Evolutionary conservation across 2,888 invertebrate species (phyloP).

Genomic region (Augiades crinisus): DNA sequence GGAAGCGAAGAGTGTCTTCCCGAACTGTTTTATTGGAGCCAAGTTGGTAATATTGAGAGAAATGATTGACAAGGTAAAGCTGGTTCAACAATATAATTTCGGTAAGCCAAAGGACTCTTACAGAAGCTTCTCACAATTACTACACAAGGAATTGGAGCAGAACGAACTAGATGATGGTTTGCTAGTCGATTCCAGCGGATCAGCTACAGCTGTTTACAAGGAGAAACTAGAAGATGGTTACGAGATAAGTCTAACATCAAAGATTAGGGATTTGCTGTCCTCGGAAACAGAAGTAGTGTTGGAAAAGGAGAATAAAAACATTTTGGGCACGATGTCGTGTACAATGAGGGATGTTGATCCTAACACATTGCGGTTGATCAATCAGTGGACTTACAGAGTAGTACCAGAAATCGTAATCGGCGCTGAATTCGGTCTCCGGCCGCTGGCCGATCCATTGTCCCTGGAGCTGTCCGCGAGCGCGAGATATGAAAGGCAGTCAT

Average conservation of each 20-base stretch:
- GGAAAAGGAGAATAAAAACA: conserved; percentile 56
- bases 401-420: conserved; percentile 58
- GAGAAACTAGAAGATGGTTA: conserved; percentile 54
- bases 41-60: conserved; percentile 59
- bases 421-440: conserved; percentile 57
- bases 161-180: conserved; percentile 55
- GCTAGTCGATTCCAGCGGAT: conserved; percentile 59
- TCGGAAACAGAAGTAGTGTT: conserved; percentile 67
- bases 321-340: conserved; percentile 52
- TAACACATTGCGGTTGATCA: conserved; percentile 54
- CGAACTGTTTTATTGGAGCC: conserved; percentile 68
- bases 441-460: conserved; percentile 47
- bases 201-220: conserved; percentile 65
- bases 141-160: conserved; percentile 65
- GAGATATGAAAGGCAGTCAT: conserved; percentile 55
- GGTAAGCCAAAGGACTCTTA: conserved; percentile 62
- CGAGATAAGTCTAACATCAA: conserved; percentile 62
- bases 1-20: conserved; percentile 69
- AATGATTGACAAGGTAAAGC: conserved; percentile 61
- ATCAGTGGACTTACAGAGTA: conserved; percentile 65
- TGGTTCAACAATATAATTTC: conserved; percentile 68
- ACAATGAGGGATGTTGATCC: conserved; percentile 65
- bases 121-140: conserved; percentile 55
- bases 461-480: conserved; percentile 62
- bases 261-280: conserved; percentile 63